Evolutionary conservation across 2,113 vertebrate genomes (phyloP).

Genomic region (Tyrannus savana): DNA sequence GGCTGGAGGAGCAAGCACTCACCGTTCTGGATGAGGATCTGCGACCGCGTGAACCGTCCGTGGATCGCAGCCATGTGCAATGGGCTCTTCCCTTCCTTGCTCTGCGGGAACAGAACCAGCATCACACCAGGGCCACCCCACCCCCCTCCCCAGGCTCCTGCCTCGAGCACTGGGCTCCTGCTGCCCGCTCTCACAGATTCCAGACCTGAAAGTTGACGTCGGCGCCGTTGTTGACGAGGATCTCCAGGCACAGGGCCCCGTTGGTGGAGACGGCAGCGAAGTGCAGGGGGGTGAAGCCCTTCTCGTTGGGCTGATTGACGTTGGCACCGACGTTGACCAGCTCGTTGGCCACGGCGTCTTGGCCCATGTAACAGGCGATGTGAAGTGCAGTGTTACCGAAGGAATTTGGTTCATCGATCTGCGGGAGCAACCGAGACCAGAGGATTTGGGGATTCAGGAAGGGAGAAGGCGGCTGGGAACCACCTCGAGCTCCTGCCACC

Average conservation of each 20-base stretch:
- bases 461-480: not conserved
- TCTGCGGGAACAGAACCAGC: constrained; percentile 65
- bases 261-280: constrained; percentile 93
- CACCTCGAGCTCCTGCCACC: not conserved
- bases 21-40: constrained; percentile 98
- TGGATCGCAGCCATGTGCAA: constrained; percentile 95
- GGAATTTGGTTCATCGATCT: constrained; percentile 90
- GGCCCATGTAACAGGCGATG: constrained; percentile 93
- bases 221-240: constrained; percentile 93
- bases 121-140: accelerated
- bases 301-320: constrained; percentile 89
- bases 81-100: constrained; percentile 94
- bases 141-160: accelerated
- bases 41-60: constrained; percentile 93
- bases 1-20: not conserved
- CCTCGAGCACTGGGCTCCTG: accelerated
- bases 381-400: constrained; percentile 96
- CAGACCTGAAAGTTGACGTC: constrained; percentile 91
- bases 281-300: constrained; percentile 91
- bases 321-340: constrained; percentile 92
- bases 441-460: not conserved
- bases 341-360: constrained; percentile 89
- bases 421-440: not conserved
- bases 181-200: not conserved
- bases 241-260: constrained; percentile 91